phyloP scores from a whole-genome alignment of 2,888 invertebrate genomes.

The Strigamia crassipes region DNA sequence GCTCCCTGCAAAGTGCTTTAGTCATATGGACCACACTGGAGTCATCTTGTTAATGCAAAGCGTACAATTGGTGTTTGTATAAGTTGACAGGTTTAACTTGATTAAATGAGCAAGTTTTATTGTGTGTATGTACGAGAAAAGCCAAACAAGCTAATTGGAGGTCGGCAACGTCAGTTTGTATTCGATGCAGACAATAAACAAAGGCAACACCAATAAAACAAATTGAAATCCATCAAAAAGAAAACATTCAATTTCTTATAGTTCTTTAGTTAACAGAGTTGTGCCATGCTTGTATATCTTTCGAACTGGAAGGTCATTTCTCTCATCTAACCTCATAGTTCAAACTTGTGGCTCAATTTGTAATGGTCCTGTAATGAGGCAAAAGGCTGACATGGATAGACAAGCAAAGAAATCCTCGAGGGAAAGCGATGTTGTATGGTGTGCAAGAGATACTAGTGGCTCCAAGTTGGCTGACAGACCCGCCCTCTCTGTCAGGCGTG shows the following conservation, averaged over 20 bases:
- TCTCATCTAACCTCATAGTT: not conserved
- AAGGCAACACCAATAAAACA: not conserved
- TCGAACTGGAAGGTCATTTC: not conserved
- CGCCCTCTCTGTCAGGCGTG: not conserved
- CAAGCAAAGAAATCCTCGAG: conserved; percentile 12
- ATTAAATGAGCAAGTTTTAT: conserved; percentile 11
- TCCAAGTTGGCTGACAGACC: conserved; percentile 20
- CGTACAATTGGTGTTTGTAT: conserved; percentile 32
- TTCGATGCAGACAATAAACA: not conserved
- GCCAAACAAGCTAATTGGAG: not conserved
- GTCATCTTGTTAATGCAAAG: conserved; percentile 28
- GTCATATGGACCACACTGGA: conserved; percentile 3
- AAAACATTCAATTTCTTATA: not conserved
- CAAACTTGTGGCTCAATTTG: conserved; percentile 28
- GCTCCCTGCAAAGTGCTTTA: conserved; percentile 26
- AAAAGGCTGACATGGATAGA: conserved; percentile 7
- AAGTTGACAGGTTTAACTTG: conserved; percentile 9
- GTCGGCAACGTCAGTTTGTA: no score
- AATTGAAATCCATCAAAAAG: not conserved
- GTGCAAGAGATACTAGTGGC: conserved; percentile 15
- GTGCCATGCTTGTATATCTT: not conserved
- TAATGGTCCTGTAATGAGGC: conserved; percentile 27
- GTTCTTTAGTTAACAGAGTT: not conserved
- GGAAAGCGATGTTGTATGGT: not conserved
- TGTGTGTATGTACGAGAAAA: not conserved